These are phyloP conservation scores for Orestias chungarensis DNA, from an alignment of 2,797 vertebrate species.

Conservation along the genomic window DNA sequence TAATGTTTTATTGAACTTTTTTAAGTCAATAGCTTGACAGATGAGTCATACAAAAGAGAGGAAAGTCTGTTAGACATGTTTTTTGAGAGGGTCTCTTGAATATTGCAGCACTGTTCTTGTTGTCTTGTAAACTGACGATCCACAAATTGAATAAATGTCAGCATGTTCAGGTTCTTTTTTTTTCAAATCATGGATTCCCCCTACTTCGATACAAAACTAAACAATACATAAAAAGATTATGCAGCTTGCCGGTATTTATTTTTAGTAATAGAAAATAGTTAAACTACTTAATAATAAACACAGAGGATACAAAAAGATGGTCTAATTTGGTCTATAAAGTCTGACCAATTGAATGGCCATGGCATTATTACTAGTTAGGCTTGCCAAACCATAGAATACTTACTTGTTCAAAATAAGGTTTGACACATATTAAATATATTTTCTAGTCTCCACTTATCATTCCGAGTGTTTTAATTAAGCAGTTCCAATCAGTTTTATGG, in stretches of 20 bases:
- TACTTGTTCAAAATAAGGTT: background rate
- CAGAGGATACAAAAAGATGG: background rate
- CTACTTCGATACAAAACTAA: too few relatives aligned
- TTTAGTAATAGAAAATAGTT: background rate
- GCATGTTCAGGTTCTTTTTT: background rate
- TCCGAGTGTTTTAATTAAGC: background rate
- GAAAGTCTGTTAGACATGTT: background rate
- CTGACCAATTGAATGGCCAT: background rate
- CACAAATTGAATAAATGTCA: background rate
- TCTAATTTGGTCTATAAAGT: background rate
- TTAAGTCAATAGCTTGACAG: background rate
- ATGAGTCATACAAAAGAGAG: background rate
- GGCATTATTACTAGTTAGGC: background rate
- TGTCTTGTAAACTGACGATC: background rate
- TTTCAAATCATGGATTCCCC: background rate
- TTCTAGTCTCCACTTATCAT: background rate
- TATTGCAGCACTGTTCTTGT: background rate
- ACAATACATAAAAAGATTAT: background rate
- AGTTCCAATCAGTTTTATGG: background rate
- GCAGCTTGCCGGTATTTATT: background rate
- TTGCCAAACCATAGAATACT: background rate
- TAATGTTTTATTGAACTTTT: background rate
- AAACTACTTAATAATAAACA: too few relatives aligned
- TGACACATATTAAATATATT: background rate
- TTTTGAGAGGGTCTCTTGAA: background rate